Conservation (phyloP, 2,113 vertebrate species). For the Osmerus eperlanus region DNA sequence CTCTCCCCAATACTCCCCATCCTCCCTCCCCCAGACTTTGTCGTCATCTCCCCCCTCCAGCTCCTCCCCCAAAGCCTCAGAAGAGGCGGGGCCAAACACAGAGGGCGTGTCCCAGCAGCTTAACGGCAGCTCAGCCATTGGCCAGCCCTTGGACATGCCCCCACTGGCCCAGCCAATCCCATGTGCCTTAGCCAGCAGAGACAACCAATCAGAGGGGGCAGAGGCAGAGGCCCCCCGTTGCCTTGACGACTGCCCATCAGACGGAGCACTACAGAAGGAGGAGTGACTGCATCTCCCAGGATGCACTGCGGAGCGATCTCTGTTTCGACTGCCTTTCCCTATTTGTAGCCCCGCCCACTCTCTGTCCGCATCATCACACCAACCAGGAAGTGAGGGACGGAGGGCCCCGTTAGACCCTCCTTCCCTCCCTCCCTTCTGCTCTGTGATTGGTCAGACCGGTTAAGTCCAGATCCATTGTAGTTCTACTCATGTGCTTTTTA, state of each 20-base stretch:
- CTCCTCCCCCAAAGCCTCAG: conserved; percentile 74
- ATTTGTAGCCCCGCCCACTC: conserved; percentile 59
- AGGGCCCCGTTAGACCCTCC: conserved; percentile 5
- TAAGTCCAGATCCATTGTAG: conserved; percentile 53
- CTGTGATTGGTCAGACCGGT: conserved; percentile 43
- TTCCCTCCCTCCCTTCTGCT: conserved; percentile 33
- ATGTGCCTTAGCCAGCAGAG: conserved; percentile 89
- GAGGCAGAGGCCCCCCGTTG: conserved; percentile 77
- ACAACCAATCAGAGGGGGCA: conserved; percentile 80
- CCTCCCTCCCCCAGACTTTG: conserved; percentile 38
- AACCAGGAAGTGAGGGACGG: conserved; percentile 37
- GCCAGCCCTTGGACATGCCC: conserved; percentile 76
- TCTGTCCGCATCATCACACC: conserved; percentile 39
- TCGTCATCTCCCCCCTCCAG: conserved; percentile 68
- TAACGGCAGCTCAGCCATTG: conserved; percentile 78
- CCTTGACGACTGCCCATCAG: conserved; percentile 82
- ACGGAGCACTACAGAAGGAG: conserved; percentile 81
- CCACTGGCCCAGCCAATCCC: conserved; percentile 78
- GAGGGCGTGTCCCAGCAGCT: conserved; percentile 73
- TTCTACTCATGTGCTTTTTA: conserved; percentile 44
- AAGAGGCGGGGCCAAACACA: conserved; percentile 65
- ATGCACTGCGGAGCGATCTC: conserved; percentile 57
- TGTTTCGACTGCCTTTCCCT: conserved; percentile 77
- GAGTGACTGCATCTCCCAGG: conserved; percentile 69
- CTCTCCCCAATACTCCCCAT: neutral